A percentile compares a stretch with the other conserved stretches of the same genome.
Conservation (phyloP, 2,888 invertebrate genomes). For the Cerastoderma edule region DNA sequence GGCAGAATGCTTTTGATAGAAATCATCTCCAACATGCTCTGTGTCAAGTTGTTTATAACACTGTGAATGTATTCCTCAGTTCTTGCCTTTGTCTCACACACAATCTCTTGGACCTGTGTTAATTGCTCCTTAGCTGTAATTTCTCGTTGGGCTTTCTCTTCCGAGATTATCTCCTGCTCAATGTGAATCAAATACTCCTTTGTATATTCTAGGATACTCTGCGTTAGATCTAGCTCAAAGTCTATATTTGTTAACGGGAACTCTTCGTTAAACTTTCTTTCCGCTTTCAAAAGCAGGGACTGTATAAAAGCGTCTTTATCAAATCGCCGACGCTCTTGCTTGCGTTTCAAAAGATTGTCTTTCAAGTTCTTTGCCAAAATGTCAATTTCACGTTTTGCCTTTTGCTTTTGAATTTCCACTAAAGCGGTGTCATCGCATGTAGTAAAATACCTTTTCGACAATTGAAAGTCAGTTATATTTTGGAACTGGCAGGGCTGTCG, state of each 20-base stretch:
- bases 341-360: neutral
- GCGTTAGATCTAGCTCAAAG: neutral
- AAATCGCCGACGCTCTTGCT: neutral
- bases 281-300: neutral
- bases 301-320: conserved; percentile 2
- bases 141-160: no score
- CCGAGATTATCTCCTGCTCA: neutral
- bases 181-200: neutral
- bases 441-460: neutral
- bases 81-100: no score
- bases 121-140: no score
- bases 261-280: conserved; percentile 4
- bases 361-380: neutral
- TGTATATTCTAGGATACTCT: neutral
- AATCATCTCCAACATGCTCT: no score
- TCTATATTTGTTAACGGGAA: conserved; percentile 4
- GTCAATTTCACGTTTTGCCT: neutral
- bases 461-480: neutral
- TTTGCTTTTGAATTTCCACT: neutral
- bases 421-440: neutral
- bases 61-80: no score
- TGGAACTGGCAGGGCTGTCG: neutral
- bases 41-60: no score
- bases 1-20: no score
- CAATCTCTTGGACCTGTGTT: no score